Conservation (phyloP, 2,888 invertebrate species). For the Coelinius sp. region DNA sequence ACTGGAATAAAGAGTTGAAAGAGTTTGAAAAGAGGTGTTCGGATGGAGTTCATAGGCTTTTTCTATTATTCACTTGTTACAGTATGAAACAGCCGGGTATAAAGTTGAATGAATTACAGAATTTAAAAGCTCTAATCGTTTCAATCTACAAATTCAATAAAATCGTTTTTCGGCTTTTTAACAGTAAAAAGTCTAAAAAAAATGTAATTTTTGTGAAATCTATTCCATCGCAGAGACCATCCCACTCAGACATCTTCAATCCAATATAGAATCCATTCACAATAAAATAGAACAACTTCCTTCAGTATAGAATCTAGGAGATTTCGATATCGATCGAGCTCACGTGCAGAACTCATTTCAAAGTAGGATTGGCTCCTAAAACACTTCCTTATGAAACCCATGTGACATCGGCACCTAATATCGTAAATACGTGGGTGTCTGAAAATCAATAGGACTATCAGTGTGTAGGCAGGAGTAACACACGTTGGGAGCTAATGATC, state of each 20-base stretch:
- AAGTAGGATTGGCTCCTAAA: background rate
- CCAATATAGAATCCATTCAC: too few species aligned
- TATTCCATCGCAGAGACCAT: too few species aligned
- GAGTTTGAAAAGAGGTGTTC: background rate
- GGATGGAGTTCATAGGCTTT: background rate
- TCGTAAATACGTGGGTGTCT: background rate
- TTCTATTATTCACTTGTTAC: background rate
- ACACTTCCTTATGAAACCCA: background rate
- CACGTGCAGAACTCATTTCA: too few species aligned
- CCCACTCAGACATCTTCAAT: too few species aligned
- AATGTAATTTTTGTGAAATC: too few species aligned
- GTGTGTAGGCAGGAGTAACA: background rate
- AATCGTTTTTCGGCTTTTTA: too few species aligned
- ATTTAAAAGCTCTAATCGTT: background rate
- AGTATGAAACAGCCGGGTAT: background rate
- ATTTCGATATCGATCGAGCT: too few species aligned
- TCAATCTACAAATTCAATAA: background rate
- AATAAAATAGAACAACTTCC: too few species aligned
- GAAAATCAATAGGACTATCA: background rate
- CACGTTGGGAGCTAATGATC: slow-evolving; percentile 22
- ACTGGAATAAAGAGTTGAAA: background rate
- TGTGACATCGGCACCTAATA: too few species aligned
- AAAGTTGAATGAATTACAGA: background rate
- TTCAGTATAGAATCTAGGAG: too few species aligned
- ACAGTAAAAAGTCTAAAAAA: too few species aligned